Conservation (phyloP, 2,113 vertebrate species). For the Desmodus rotundus region DNA sequence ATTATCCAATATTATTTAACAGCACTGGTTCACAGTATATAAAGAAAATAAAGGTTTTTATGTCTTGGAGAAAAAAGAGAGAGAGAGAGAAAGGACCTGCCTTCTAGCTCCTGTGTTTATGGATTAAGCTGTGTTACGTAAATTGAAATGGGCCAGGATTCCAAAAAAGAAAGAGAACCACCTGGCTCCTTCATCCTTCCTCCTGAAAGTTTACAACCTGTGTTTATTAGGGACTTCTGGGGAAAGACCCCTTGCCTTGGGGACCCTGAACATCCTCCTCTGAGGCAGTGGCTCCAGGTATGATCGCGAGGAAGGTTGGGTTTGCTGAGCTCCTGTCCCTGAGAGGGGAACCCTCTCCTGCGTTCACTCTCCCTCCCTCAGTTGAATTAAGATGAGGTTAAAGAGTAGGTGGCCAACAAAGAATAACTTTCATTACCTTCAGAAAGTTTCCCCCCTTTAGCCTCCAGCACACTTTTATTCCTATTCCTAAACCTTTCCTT, state of each 20-base stretch:
- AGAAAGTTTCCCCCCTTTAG: neutral
- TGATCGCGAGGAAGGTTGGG: neutral
- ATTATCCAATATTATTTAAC: constrained; percentile 79
- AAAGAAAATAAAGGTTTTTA: constrained; percentile 75
- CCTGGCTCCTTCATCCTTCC: neutral
- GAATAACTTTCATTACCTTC: neutral
- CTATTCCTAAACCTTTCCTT: neutral
- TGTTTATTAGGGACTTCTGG: neutral
- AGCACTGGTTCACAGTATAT: constrained; percentile 64
- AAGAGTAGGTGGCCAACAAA: neutral
- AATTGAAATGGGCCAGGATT: constrained; percentile 62
- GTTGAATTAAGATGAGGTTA: neutral
- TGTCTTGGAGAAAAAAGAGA: constrained; percentile 29
- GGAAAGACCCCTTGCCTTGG: neutral
- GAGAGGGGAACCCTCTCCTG: neutral
- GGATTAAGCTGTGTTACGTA: constrained; percentile 52
- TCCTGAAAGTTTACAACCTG: neutral
- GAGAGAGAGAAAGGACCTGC: constrained; percentile 6
- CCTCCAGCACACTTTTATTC: neutral
- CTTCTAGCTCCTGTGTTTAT: constrained; percentile 22
- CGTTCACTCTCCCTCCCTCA: neutral
- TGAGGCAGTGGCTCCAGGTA: neutral
- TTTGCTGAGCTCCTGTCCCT: neutral
- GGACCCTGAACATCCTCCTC: neutral
- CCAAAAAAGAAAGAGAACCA: neutral